These are phyloP conservation scores for Hydrozoanthus tunicans DNA, from an alignment of 64 coral and sea anemone species.

Conservation along the genomic window DNA sequence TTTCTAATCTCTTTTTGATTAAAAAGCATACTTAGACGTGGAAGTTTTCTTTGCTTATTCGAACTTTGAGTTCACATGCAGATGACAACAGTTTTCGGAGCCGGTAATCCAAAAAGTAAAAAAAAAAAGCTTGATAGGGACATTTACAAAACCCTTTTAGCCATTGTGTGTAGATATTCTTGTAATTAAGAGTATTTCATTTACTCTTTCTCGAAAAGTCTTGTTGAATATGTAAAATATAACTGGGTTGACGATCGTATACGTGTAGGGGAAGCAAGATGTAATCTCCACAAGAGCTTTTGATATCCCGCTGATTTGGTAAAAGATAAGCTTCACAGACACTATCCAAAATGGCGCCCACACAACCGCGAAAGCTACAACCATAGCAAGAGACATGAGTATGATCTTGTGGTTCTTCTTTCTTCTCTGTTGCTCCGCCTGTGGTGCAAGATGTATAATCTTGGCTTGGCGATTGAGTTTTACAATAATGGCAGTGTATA, in stretches of 20 bases:
- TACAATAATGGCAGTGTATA: conserved; percentile 19
- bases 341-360: conserved; percentile 51
- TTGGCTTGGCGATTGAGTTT: neutral
- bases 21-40: too few relatives aligned
- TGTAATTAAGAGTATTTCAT: neutral
- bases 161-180: neutral
- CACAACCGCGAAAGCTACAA: conserved; percentile 3
- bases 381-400: conserved; percentile 18
- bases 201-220: conserved; percentile 5
- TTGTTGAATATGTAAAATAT: conserved; percentile 29
- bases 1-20: too few relatives aligned
- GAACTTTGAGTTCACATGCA: too few relatives aligned
- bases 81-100: too few relatives aligned
- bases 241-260: conserved; percentile 21
- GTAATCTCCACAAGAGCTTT: neutral
- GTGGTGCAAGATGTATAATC: conserved; percentile 12
- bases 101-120: too few relatives aligned
- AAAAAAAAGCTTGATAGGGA: too few relatives aligned
- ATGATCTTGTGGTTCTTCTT: conserved; percentile 6
- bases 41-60: too few relatives aligned
- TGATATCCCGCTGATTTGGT: neutral
- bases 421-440: neutral
- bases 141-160: neutral
- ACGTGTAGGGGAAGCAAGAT: conserved; percentile 5
- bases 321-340: neutral